Evolutionary conservation across 2,888 invertebrate species (phyloP), one percentile per base, ranked within the genome.

Genomic region (Sphaeridia pumilis): DNA sequence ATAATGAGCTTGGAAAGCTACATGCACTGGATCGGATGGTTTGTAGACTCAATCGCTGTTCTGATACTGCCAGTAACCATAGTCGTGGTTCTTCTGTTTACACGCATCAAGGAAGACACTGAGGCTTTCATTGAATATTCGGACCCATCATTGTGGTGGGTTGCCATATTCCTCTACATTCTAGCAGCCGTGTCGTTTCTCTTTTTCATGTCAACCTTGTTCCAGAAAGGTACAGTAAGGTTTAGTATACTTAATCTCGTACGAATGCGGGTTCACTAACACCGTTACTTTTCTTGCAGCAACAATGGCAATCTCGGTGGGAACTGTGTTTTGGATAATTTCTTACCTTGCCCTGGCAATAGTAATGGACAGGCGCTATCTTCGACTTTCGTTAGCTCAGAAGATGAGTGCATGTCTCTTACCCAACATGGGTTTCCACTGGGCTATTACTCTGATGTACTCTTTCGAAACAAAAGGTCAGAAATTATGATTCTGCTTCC

Each of bases 21-120:
- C 73, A 66, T 75, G 58, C 73, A 76, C 59, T 76, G 76, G 75
- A 26, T 69, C 17, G 73, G 75, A n/a, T 75, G 75, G 73, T 72
- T 75, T 62, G 54, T 74, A 45, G 72, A 73, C 57, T 72, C 72
- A 49, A 62, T 72, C 54, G 36, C 71, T 14, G 67, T 71, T 36
- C 56, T 71, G 12, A 36, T 67, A 17, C 59, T 73, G 14, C 67
- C 70, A 1, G 64, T 70, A 3, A 49, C 63, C 22, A 62, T 72
- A 28, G 70, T 73, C 50, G 69, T 70, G 2, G 36, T 70, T 24
- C 51, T 67, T 35, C 63, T 73, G 7, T 68, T 67, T 52, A 54
- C 63, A 20, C 57, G 60, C 14, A 60, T 69, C 42, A 49, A 52
- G 35, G 14, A 43, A n/a, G 49, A 52, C 14, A 25, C 66, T 4